A percentile compares a stretch with the other conserved stretches of the same genome.
Conservation (phyloP, 2,797 vertebrate genomes). For the Parotocinclus haroldoi region DNA sequence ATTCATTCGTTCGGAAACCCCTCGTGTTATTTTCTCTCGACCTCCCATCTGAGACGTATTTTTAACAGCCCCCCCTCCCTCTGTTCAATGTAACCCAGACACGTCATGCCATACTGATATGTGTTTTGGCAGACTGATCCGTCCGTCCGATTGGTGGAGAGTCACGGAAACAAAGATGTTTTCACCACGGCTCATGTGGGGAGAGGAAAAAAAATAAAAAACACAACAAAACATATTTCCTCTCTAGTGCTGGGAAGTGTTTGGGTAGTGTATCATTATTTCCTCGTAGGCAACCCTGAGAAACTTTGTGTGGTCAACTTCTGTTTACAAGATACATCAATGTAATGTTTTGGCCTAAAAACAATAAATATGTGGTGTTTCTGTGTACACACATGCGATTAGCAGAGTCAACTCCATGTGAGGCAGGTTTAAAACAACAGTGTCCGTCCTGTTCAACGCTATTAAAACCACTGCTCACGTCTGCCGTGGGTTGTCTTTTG, state of each 20-base stretch:
- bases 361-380: slow-evolving; percentile 30
- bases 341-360: background rate
- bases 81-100: slow-evolving; percentile 61
- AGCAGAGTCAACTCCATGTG: slow-evolving; percentile 20
- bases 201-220: no score
- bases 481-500: no score
- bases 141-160: no score
- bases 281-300: slow-evolving; percentile 62
- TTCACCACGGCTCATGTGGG: no score
- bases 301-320: slow-evolving; percentile 65
- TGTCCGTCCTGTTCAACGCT: background rate
- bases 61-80: slow-evolving; percentile 60
- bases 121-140: slow-evolving; percentile 59
- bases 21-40: slow-evolving; percentile 14
- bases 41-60: slow-evolving; percentile 64
- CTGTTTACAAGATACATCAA: slow-evolving; percentile 51
- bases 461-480: no score
- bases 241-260: slow-evolving; percentile 27
- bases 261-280: slow-evolving; percentile 7
- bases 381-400: slow-evolving; percentile 3
- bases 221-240: background rate
- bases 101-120: slow-evolving; percentile 60
- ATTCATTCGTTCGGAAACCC: slow-evolving; percentile 62
- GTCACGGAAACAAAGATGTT: no score
- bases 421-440: slow-evolving; percentile 3